Percentiles rank a stretch among this genome's conserved stretches.
phyloP scores from a whole-genome alignment of 2,797 vertebrate genomes.

The Hypotaenidia philippensis region DNA sequence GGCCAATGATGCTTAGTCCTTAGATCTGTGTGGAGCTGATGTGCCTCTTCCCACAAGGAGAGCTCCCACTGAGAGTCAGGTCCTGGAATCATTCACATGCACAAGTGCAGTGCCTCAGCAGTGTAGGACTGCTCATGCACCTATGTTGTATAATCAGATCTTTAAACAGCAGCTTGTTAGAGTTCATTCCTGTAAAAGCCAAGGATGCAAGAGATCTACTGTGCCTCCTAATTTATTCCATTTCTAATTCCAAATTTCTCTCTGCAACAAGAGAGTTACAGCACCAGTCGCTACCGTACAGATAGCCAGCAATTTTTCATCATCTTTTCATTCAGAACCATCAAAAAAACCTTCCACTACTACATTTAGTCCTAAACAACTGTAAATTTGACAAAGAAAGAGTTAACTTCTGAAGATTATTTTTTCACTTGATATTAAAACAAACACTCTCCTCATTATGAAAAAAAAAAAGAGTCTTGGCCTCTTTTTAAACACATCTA shows the following conservation, averaged over 20 bases:
- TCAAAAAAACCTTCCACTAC: background rate
- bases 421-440: constrained; percentile 64
- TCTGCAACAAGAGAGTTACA: background rate
- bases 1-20: background rate
- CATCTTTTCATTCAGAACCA: constrained; percentile 35
- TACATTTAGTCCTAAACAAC: background rate
- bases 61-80: background rate
- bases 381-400: background rate
- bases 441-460: constrained; percentile 51
- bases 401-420: constrained; percentile 24
- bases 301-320: constrained; percentile 26
- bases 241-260: constrained; percentile 31
- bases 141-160: background rate
- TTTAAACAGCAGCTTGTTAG: background rate
- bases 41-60: background rate
- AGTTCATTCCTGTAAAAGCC: background rate
- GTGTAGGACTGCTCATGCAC: background rate
- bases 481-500: constrained; percentile 64
- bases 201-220: background rate
- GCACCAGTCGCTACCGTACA: background rate
- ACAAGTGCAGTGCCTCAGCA: background rate
- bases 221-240: background rate
- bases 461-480: constrained; percentile 14
- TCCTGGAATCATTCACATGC: background rate
- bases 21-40: background rate